phyloP scores from a whole-genome alignment of 2,797 vertebrate species.

The Coregonus ussuriensis region DNA sequence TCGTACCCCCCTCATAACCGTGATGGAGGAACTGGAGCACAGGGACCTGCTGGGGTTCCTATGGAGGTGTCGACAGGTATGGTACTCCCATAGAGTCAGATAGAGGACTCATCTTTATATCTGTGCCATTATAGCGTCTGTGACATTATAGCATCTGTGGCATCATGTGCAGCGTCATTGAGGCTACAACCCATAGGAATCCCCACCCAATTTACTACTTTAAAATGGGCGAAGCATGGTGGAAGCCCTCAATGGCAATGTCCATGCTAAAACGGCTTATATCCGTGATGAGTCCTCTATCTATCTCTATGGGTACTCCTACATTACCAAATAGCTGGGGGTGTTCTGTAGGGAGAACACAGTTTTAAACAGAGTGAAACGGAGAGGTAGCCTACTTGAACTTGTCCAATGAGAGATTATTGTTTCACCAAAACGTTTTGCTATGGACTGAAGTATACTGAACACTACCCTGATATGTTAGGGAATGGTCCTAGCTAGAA shows the following conservation, averaged over 20 bases:
- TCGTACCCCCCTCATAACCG: slow-evolving; percentile 72
- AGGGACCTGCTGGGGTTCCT: slow-evolving; percentile 86
- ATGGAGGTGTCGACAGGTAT: slow-evolving; percentile 83
- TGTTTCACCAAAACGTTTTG: background rate
- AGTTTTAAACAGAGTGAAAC: background rate
- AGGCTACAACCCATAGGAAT: too few species aligned
- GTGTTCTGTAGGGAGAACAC: too few species aligned
- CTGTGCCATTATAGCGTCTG: too few species aligned
- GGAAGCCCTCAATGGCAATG: too few species aligned
- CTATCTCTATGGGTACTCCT: too few species aligned
- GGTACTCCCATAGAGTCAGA: background rate
- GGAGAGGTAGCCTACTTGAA: background rate
- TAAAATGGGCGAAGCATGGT: too few species aligned
- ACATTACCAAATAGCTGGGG: background rate
- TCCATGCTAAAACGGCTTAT: too few species aligned
- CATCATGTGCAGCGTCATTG: too few species aligned
- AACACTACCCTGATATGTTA: background rate
- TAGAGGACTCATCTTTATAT: too few species aligned
- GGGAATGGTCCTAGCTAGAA: background rate
- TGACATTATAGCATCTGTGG: too few species aligned
- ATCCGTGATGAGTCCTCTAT: too few species aligned
- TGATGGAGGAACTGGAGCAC: slow-evolving; percentile 81
- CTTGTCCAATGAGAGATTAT: background rate
- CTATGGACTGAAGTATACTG: background rate
- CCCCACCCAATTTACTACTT: too few species aligned